Conservation (phyloP, 2,888 invertebrate genomes). For the Tenodera sinensis region DNA sequence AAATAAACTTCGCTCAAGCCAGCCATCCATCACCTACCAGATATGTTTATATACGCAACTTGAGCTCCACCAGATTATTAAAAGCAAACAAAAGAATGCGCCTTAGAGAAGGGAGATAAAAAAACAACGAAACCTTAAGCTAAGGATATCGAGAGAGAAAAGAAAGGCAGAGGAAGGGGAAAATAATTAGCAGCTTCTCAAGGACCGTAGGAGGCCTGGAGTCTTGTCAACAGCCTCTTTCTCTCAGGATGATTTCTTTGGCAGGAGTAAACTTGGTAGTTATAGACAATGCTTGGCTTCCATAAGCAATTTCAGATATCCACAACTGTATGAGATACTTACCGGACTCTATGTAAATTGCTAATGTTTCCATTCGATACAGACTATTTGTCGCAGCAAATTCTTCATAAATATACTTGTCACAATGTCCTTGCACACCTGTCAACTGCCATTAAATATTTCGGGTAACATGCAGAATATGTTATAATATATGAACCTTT, state of each 20-base stretch:
- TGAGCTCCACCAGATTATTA: conserved; percentile 19
- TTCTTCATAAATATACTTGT: no score
- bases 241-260: background rate
- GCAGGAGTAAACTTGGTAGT: background rate
- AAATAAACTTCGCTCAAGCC: conserved; percentile 21
- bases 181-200: background rate
- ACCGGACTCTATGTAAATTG: no score
- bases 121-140: background rate
- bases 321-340: no score
- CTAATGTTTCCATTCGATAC: no score
- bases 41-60: conserved; percentile 16
- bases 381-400: no score
- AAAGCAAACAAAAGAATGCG: conserved; percentile 15
- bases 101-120: conserved; percentile 7
- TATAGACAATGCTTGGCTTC: no score
- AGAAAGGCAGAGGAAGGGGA: background rate
- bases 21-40: conserved; percentile 19
- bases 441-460: no score
- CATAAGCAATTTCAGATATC: no score
- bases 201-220: background rate
- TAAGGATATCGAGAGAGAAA: background rate
- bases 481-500: no score
- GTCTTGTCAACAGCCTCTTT: background rate
- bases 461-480: no score
- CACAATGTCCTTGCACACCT: no score